Evolutionary conservation across 2,113 vertebrate species (phyloP), one percentile per base, ranked within the genome.

Genomic region (Callochromis pleurospilus): DNA sequence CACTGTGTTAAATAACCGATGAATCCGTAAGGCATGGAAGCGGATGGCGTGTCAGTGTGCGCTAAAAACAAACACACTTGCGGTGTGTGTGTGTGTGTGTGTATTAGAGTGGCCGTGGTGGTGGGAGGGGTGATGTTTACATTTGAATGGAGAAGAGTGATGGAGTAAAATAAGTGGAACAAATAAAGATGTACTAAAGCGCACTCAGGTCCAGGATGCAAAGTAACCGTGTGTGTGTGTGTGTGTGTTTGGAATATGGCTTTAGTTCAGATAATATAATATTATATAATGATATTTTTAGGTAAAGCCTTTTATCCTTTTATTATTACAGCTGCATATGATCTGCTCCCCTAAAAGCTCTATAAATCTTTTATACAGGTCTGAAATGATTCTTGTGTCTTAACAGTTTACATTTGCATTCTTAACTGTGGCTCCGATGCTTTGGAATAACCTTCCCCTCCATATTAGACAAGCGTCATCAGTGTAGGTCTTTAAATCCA

Each of bases 171-270:
- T 38, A 2, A 65, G 10, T 65, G 60, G 33, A 65, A 38, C 19
- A 38, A 65, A 38, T 65, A 38, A 65, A 38, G 19, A 21, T 65
- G 33, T 65, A 38, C 60, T 65, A 65, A 38, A 38, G 33, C 10
- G 19, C 60, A 65, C 19, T 65, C 6, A 13, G 33, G 60, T 65
- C 19, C 60, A 65, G 60, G 33, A 38, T 38, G 33, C 19, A 65
- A 38, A 12, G 33, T 65, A 38, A 65, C 6, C 0, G 0, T 0
- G 26, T 9, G 19, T 51, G 49, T 21, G 6, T 53, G 49, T 21
- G 5, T 51, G 49, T 51, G 49, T 55, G 53, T 24, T 24, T 7
- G 54, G 54, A 13, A 56, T 56, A 56, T 56, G 24, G 11, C 24
- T 56, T 14, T 14, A 26, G 24, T 56, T 56, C 54, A 56, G 54